Evolutionary conservation across 2,113 vertebrate species (phyloP).

Genomic region (Centropristis striata): DNA sequence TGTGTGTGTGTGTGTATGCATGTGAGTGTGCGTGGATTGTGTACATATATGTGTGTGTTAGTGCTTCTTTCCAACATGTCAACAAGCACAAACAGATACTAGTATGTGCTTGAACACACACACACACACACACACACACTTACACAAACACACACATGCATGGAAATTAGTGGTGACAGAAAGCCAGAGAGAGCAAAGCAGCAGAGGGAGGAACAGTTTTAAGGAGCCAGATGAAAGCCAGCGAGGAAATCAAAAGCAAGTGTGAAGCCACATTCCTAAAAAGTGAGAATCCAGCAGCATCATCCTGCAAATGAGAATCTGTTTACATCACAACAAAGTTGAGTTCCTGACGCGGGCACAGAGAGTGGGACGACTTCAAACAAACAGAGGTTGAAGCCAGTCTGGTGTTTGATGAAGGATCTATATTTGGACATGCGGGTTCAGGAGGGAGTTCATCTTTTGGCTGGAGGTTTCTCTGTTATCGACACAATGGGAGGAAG

Average conservation of each 20-base stretch:
- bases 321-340: slow-evolving; percentile 36
- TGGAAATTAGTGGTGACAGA: slow-evolving; percentile 23
- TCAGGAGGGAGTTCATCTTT: neutral
- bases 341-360: neutral
- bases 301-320: neutral
- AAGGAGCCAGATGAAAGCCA: slow-evolving; percentile 9
- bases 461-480: neutral
- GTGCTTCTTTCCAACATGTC: slow-evolving; percentile 14
- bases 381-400: neutral
- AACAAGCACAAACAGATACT: slow-evolving; percentile 21
- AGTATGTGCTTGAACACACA: neutral
- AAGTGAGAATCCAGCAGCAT: neutral
- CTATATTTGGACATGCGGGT: slow-evolving; percentile 25
- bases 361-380: slow-evolving; percentile 17
- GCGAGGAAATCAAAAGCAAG: neutral
- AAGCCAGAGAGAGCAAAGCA: neutral
- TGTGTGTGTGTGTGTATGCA: neutral
- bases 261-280: neutral
- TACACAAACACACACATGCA: slow-evolving; percentile 1
- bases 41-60: neutral
- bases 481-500: neutral
- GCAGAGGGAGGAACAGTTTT: neutral
- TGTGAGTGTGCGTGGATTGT: neutral
- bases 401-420: neutral
- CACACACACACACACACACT: slow-evolving; percentile 12